Conservation (phyloP, 2,113 vertebrate genomes). For the Mirza zaza region DNA sequence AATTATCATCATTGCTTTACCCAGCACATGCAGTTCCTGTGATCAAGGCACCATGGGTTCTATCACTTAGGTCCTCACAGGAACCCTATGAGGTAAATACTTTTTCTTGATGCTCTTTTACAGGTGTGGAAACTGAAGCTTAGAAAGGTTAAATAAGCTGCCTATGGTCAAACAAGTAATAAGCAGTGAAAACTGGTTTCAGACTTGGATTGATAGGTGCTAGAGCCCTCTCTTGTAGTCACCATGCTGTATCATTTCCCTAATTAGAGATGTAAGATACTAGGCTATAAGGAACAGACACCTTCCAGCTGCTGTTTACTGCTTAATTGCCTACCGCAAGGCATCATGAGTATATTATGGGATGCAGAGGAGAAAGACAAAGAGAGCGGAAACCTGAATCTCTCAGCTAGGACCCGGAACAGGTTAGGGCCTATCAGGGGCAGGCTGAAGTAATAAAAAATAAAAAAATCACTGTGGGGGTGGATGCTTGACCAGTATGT, state of each 20-base stretch:
- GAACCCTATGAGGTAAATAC: neutral
- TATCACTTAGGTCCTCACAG: neutral
- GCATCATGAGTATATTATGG: too few relatives aligned
- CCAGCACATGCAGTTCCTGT: neutral
- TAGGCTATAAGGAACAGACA: too few relatives aligned
- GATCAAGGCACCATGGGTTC: neutral
- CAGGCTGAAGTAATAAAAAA: too few relatives aligned
- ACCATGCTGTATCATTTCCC: neutral
- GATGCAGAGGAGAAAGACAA: too few relatives aligned
- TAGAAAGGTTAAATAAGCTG: neutral
- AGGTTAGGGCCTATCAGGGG: too few relatives aligned
- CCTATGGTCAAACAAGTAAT: neutral
- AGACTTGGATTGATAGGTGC: neutral
- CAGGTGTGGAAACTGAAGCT: neutral
- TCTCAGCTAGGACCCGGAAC: too few relatives aligned
- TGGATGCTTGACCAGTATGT: too few relatives aligned
- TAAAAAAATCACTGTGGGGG: too few relatives aligned
- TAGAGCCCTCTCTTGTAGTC: neutral
- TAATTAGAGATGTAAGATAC: too few relatives aligned
- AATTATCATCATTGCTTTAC: neutral
- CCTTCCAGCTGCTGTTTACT: too few relatives aligned
- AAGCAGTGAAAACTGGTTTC: neutral
- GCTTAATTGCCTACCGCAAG: too few relatives aligned
- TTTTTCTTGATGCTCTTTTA: neutral
- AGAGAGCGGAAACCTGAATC: too few relatives aligned